Base-by-base conservation (phyloP, 2,888 invertebrate genomes). In the Helleia helle region DNA sequence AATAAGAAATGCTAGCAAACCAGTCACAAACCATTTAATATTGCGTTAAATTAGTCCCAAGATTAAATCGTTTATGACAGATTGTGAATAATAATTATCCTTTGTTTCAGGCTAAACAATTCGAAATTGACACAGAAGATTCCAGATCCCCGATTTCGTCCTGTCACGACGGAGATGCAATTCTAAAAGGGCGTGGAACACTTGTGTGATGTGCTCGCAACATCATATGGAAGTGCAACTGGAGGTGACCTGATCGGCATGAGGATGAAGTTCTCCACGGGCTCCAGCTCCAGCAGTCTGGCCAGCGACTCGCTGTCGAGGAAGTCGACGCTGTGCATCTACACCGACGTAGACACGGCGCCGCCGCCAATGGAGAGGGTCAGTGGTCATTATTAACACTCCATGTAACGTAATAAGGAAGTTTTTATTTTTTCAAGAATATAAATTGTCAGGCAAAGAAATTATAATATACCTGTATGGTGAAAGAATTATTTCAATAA, bases 251-350 rank as follows among this genome's bases (percentile, higher is more conserved):
- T 80, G 77, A 77, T 56, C 51, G 52, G 56, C 53, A 41, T 41
- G 50, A 74, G 48, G 55, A 86, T 89, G 89, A 88, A 88, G 83
- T 88, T 88, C 72, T 87, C 88, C 51, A 87, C 88, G 52, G 87
- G 89, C 28, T 87, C 87, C 51, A 86, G 89, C 58, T 88, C 89
- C 50, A 89, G 89, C 70, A 89, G 88, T 69, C 86, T 90, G 60
- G 86, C 88, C 64, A 87, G 87, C 62, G 90, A 90, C 60, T 87
- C 87, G 58, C 73, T 85, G 62, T 88, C 88, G 54, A 90, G 89
- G 59, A 88, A 89, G 57, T 89, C 90, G 30, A 88, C 89, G 46
- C 80, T 90, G 46, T 90, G 90, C 56, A 89, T 90, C 54, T 89
- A 89, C 56, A 87, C 88, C 46, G 87, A 88, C 58, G 76, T 86